Conservation (phyloP, 2,113 vertebrate species). For the Nannobrachium achirus region DNA sequence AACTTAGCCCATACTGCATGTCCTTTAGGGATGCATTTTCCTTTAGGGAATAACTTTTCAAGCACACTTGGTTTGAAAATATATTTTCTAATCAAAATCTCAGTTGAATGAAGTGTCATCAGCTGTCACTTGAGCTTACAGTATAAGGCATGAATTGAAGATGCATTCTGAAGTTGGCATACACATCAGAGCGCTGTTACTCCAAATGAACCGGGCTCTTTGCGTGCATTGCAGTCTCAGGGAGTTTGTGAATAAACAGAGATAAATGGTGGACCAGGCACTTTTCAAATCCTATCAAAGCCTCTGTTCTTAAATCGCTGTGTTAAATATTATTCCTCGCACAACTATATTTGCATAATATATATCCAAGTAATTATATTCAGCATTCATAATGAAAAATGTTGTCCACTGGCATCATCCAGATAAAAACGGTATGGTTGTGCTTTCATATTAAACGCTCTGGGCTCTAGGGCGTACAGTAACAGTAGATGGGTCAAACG, state of each 20-base stretch:
- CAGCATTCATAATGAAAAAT: slow-evolving; percentile 23
- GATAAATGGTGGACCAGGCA: slow-evolving; percentile 9
- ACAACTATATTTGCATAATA: slow-evolving; percentile 32
- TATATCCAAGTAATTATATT: slow-evolving; percentile 17
- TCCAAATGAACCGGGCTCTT: slow-evolving; percentile 23
- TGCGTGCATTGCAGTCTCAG: neutral
- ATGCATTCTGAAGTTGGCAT: neutral
- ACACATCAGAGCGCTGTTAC: slow-evolving; percentile 1
- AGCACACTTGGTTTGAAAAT: neutral
- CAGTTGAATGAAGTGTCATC: neutral
- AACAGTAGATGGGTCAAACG: neutral
- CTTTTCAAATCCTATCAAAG: slow-evolving; percentile 12
- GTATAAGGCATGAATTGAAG: neutral
- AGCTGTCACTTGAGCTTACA: neutral
- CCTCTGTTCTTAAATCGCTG: slow-evolving; percentile 4
- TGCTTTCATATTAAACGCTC: slow-evolving; percentile 52
- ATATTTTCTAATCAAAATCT: neutral
- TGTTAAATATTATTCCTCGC: slow-evolving; percentile 21
- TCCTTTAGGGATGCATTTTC: neutral
- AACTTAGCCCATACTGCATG: no score
- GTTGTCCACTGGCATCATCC: slow-evolving; percentile 26
- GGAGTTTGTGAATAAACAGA: neutral
- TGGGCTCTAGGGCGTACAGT: slow-evolving; percentile 12
- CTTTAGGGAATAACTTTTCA: slow-evolving; percentile 4
- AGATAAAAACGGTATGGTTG: slow-evolving; percentile 31